Percentiles rank a stretch among this genome's conserved stretches.
Conservation (phyloP, 2,888 invertebrate species). For the Glaucopsyche alexis region DNA sequence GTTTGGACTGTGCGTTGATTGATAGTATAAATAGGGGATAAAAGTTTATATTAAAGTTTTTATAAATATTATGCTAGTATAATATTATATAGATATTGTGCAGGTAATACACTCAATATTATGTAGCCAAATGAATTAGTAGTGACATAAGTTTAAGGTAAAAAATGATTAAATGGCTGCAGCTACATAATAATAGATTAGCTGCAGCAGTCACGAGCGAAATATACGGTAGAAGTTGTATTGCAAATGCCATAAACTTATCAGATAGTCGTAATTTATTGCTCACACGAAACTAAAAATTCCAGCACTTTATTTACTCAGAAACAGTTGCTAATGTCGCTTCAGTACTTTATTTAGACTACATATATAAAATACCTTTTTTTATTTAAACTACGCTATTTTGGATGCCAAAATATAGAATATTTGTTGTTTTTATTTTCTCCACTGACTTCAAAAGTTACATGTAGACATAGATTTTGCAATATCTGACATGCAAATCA, state of each 20-base stretch:
- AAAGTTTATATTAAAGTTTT: no score
- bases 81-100: no score
- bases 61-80: no score
- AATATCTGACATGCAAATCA: no score
- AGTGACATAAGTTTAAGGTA: neutral
- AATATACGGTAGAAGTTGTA: constrained; percentile 36
- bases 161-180: neutral
- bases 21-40: no score
- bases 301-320: neutral
- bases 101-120: neutral
- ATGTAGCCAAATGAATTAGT: neutral
- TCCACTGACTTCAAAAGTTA: no score
- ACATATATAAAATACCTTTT: neutral
- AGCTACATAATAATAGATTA: neutral
- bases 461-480: neutral
- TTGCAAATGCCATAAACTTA: constrained; percentile 36
- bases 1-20: no score
- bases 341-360: neutral
- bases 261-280: constrained; percentile 37
- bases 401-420: no score
- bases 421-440: no score
- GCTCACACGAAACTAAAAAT: constrained; percentile 42
- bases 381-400: no score
- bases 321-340: neutral
- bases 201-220: neutral